Percentiles rank a stretch among this genome's conserved stretches.
Evolutionary conservation across 2,888 invertebrate genomes (phyloP).

Genomic region (Papilio protenor): DNA sequence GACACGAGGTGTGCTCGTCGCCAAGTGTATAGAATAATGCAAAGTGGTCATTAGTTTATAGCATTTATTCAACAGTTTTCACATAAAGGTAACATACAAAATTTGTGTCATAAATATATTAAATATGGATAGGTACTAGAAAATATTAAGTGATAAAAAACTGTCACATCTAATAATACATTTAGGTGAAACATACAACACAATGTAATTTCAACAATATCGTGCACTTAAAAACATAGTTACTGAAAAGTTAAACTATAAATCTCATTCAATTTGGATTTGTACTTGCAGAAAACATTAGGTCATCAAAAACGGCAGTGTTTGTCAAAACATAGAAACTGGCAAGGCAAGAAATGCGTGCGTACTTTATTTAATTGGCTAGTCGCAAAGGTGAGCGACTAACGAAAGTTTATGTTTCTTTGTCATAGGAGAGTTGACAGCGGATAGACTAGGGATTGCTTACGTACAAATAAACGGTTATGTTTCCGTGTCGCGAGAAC

Average conservation of each 20-base stretch:
- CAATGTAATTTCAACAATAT: slow-evolving; percentile 81
- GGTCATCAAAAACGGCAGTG: slow-evolving; percentile 78
- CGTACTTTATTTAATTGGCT: slow-evolving; percentile 71
- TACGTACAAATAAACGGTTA: slow-evolving; percentile 59
- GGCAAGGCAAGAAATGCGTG: slow-evolving; percentile 82
- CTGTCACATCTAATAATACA: slow-evolving; percentile 81
- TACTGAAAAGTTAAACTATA: slow-evolving; percentile 82
- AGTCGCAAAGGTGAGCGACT: slow-evolving; percentile 57
- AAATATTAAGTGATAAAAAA: slow-evolving; percentile 76
- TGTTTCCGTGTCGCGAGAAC: slow-evolving; percentile 64
- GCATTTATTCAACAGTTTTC: slow-evolving; percentile 82
- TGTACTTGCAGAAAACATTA: slow-evolving; percentile 82
- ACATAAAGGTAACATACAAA: slow-evolving; percentile 83
- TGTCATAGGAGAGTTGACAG: slow-evolving; percentile 80
- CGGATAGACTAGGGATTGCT: slow-evolving; percentile 62
- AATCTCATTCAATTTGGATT: slow-evolving; percentile 83
- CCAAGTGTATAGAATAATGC: slow-evolving; percentile 77
- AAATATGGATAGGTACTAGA: slow-evolving; percentile 76
- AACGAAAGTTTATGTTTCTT: slow-evolving; percentile 72
- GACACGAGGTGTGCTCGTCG: slow-evolving; percentile 42
- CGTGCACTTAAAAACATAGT: slow-evolving; percentile 83
- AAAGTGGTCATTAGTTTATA: slow-evolving; percentile 78
- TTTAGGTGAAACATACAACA: slow-evolving; percentile 82
- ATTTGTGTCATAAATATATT: slow-evolving; percentile 75
- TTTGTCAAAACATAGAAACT: slow-evolving; percentile 82